A percentile compares a stretch with the other conserved stretches of the same genome.
Conservation (phyloP, 1,140 invertebrate species). For the Lasaia peninsularis region DNA sequence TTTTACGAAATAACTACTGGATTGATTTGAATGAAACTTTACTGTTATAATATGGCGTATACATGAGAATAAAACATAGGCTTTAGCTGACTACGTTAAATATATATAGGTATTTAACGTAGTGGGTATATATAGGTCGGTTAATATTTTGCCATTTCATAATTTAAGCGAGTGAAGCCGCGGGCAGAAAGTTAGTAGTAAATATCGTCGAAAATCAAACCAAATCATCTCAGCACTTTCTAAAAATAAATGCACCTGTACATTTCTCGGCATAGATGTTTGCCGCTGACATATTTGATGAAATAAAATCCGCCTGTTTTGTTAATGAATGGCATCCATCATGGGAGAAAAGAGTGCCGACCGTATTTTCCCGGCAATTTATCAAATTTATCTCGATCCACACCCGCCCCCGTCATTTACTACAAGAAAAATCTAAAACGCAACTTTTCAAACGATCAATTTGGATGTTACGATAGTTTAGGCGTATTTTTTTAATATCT, state of each 20-base stretch:
- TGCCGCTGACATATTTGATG: neutral
- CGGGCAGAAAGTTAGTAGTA: too few relatives aligned
- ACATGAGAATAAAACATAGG: too few relatives aligned
- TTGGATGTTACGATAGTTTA: neutral
- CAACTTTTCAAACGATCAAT: neutral
- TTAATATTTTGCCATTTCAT: too few relatives aligned
- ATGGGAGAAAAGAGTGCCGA: neutral
- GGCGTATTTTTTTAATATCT: too few relatives aligned
- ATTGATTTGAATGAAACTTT: too few relatives aligned
- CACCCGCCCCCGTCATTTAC: slow-evolving; percentile 3
- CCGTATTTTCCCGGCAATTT: neutral
- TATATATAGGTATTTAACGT: too few relatives aligned
- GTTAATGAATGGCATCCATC: slow-evolving; percentile 1
- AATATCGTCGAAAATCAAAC: too few relatives aligned
- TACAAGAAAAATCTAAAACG: slow-evolving; percentile 2
- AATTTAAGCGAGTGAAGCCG: too few relatives aligned
- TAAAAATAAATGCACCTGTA: neutral
- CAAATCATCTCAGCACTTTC: neutral
- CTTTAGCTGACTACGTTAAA: too few relatives aligned
- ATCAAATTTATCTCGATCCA: slow-evolving; percentile 1
- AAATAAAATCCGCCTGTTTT: neutral
- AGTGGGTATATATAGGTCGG: too few relatives aligned
- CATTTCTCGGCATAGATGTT: neutral
- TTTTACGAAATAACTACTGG: too few relatives aligned
- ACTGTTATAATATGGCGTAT: too few relatives aligned